These are phyloP conservation scores for Ceryle rudis DNA, from an alignment of 2,797 vertebrate species.

Conservation along the genomic window DNA sequence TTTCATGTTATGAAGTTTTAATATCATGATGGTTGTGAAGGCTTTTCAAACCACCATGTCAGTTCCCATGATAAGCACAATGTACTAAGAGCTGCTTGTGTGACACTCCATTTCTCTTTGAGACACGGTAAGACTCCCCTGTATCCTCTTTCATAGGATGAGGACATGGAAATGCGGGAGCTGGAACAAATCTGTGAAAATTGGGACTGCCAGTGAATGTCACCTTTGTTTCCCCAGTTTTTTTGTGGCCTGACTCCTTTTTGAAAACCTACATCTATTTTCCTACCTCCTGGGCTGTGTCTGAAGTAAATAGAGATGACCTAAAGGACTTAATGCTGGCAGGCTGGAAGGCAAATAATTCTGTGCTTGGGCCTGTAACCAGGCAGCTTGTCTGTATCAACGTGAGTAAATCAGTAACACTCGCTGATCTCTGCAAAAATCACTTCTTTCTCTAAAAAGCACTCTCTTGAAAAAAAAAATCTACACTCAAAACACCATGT, in stretches of 20 bases:
- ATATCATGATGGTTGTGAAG: background rate
- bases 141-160: background rate
- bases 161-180: accelerated
- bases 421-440: conserved; percentile 26
- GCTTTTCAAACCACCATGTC: background rate
- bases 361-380: conserved; percentile 22
- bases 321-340: conserved; percentile 30
- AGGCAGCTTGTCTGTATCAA: conserved; percentile 39
- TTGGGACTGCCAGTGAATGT: background rate
- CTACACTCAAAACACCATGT: background rate
- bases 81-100: background rate
- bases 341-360: conserved; percentile 42
- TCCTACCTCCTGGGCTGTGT: background rate
- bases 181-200: background rate
- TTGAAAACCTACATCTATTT: background rate
- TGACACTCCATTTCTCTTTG: background rate
- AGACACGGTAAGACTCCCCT: background rate
- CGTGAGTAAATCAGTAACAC: conserved; percentile 38
- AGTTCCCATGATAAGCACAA: background rate
- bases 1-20: background rate
- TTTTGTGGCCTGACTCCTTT: background rate
- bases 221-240: background rate
- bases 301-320: conserved; percentile 29
- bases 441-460: conserved; percentile 34
- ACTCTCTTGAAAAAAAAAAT: conserved; percentile 39